Conservation (phyloP, 1,140 invertebrate genomes). For the Dinothrombium tinctorium region DNA sequence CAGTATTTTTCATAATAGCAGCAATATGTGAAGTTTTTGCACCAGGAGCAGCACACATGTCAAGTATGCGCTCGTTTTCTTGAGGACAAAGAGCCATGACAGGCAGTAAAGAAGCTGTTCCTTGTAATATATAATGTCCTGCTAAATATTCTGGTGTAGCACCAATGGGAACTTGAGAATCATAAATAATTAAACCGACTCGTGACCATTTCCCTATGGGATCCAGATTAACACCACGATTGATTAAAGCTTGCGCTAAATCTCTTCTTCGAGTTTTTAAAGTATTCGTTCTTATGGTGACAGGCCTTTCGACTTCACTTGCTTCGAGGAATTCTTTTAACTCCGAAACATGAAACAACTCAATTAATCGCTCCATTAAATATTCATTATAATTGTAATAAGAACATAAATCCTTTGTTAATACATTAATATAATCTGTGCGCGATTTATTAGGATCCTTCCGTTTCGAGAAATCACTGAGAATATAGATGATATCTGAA, state of each 20-base stretch:
- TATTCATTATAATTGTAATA: constrained; percentile 96
- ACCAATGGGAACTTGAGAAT: constrained; percentile 82
- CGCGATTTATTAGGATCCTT: constrained; percentile 38
- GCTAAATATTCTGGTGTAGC: constrained; percentile 97
- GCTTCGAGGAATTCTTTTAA: constrained; percentile 88
- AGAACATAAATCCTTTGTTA: constrained; percentile 51
- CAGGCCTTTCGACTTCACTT: constrained; percentile 76
- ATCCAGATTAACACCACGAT: constrained; percentile 90
- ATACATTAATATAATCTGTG: constrained; percentile 10
- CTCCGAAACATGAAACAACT: constrained; percentile 69
- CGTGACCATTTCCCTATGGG: constrained; percentile 96
- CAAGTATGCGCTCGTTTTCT: constrained; percentile 79
- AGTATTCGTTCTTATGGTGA: constrained; percentile 87
- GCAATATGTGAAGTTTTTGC: constrained; percentile 95
- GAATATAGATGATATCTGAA: constrained; percentile 57
- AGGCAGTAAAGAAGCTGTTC: constrained; percentile 58
- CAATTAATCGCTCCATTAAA: constrained; percentile 77
- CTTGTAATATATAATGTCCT: constrained; percentile 95
- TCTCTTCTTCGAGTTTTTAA: constrained; percentile 80
- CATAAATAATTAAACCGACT: constrained; percentile 87
- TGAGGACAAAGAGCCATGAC: constrained; percentile 94
- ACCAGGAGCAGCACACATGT: constrained; percentile 92
- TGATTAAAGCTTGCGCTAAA: constrained; percentile 77
- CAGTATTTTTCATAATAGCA: constrained; percentile 96
- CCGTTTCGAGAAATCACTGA: constrained; percentile 64